phyloP scores from a whole-genome alignment of 2,797 vertebrate genomes.

The Sciurus vulgaris region DNA sequence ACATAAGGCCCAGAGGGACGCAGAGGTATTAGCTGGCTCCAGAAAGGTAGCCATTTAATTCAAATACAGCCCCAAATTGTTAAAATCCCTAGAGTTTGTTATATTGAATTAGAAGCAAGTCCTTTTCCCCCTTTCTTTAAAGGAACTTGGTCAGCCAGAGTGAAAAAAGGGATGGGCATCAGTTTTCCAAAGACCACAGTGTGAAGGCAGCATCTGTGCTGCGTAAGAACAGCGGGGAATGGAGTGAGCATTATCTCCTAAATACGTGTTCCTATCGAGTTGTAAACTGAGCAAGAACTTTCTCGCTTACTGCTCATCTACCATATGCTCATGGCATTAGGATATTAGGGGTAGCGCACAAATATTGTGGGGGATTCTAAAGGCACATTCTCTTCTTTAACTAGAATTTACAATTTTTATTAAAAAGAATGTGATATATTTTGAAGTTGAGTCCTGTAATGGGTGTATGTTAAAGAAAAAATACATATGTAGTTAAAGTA shows the following conservation, averaged over 20 bases:
- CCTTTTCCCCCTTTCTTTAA: neutral
- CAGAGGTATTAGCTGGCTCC: neutral
- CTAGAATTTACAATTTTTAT: slow-evolving; percentile 29
- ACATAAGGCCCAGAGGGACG: neutral
- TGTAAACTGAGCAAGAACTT: neutral
- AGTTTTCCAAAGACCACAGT: neutral
- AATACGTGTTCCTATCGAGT: neutral
- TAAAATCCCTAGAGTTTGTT: neutral
- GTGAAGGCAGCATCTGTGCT: neutral
- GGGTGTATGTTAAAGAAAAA: slow-evolving; percentile 37
- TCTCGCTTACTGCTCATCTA: neutral
- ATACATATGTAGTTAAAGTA: slow-evolving; percentile 10
- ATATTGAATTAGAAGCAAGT: neutral
- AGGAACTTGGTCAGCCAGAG: neutral
- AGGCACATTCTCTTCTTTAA: neutral
- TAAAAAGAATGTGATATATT: neutral
- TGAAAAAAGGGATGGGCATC: neutral
- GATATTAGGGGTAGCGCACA: neutral
- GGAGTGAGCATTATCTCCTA: neutral
- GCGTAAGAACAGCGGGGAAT: neutral
- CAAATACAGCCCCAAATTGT: neutral
- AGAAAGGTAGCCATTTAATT: neutral
- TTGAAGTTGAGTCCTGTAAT: slow-evolving; percentile 39
- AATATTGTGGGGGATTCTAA: slow-evolving; percentile 23
- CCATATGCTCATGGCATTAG: neutral